A percentile compares a stretch with the other conserved stretches of the same genome.
Evolutionary conservation across 2,113 vertebrate species (phyloP).

Genomic region (Aptenodytes forsteri): DNA sequence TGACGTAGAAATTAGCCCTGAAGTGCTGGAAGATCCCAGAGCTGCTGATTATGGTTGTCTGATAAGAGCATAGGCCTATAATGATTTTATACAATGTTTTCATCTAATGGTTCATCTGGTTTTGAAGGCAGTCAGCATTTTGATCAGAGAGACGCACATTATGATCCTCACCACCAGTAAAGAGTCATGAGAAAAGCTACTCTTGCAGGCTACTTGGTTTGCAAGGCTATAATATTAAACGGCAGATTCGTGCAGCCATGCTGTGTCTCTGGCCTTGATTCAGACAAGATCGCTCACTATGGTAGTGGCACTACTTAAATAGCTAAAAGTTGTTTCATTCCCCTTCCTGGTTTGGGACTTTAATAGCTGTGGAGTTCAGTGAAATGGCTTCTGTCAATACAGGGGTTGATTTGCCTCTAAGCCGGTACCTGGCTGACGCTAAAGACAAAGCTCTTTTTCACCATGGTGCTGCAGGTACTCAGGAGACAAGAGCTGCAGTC

Average conservation of each 20-base stretch:
- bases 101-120: neutral
- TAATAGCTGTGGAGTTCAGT: neutral
- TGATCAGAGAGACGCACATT: rapidly evolving
- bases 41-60: neutral
- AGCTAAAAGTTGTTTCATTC: neutral
- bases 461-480: neutral
- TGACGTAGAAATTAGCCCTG: neutral
- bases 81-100: neutral
- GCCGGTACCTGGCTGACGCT: neutral
- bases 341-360: neutral
- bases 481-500: neutral
- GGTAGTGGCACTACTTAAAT: neutral
- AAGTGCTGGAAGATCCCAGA: constrained; percentile 28
- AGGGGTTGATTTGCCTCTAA: neutral
- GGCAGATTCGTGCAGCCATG: neutral
- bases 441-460: neutral
- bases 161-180: neutral
- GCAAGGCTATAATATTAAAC: rapidly evolving
- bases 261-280: neutral
- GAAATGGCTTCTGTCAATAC: neutral
- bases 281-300: neutral
- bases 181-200: neutral
- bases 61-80: neutral
- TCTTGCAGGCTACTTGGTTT: neutral
- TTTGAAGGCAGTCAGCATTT: neutral